These are phyloP conservation scores for Tachysurus fulvidraco DNA, from an alignment of 2,113 vertebrate species.

Conservation along the genomic window DNA sequence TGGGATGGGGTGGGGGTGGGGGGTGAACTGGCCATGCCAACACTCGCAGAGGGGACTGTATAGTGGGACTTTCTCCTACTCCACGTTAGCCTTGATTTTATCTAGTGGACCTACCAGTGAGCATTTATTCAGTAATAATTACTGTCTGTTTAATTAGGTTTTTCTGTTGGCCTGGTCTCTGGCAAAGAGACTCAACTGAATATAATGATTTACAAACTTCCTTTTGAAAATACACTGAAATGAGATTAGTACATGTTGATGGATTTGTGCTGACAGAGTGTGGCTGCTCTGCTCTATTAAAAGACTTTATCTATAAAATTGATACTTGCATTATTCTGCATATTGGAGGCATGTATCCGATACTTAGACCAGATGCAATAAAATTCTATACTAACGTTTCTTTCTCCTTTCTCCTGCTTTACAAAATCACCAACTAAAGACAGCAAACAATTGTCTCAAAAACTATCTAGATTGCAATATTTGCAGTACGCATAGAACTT, in stretches of 20 bases:
- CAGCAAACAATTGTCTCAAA: background rate
- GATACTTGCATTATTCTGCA: background rate
- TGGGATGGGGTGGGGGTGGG: too few relatives aligned
- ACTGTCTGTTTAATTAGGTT: constrained; percentile 33
- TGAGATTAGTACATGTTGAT: constrained; percentile 21
- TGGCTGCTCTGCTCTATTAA: constrained; percentile 7
- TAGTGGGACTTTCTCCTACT: background rate
- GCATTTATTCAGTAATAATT: constrained; percentile 22
- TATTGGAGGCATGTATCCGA: background rate
- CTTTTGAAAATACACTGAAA: constrained; percentile 27
- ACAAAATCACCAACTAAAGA: background rate
- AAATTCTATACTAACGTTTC: background rate
- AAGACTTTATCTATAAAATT: background rate
- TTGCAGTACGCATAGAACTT: background rate
- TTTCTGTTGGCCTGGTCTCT: constrained; percentile 16
- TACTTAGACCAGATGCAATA: background rate
- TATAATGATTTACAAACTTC: constrained; percentile 41
- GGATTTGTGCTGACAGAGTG: constrained; percentile 10
- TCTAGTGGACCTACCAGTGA: constrained; percentile 26
- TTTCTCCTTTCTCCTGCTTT: background rate
- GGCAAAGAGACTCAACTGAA: constrained; percentile 22
- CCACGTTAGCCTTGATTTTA: constrained; percentile 16
- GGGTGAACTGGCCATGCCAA: background rate
- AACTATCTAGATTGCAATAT: background rate
- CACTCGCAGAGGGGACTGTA: background rate